Conservation (phyloP, 1,140 invertebrate genomes). For the Neodiprion lecontei region DNA sequence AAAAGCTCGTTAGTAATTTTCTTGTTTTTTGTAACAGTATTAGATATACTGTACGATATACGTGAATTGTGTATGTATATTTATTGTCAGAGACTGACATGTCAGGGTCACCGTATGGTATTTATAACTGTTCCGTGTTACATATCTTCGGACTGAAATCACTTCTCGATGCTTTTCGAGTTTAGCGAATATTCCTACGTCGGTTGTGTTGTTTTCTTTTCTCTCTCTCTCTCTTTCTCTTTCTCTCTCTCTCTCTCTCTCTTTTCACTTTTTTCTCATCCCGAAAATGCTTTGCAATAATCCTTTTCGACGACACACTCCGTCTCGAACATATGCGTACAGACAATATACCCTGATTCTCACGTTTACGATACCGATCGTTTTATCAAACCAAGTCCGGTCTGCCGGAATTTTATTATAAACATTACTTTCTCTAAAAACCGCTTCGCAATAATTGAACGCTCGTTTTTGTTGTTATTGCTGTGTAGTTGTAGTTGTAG, state of each 20-base stretch:
- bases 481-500: background rate
- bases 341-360: too few relatives aligned
- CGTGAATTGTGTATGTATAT: background rate
- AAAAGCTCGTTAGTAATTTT: background rate
- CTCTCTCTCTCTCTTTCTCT: background rate
- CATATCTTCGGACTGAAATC: background rate
- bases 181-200: background rate
- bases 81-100: background rate
- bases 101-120: background rate
- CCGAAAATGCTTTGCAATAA: slow-evolving; percentile 5
- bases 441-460: background rate
- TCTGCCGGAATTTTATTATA: background rate
- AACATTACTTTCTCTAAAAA: background rate
- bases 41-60: background rate
- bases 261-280: background rate
- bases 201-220: background rate
- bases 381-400: too few relatives aligned
- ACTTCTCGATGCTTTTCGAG: background rate
- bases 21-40: background rate
- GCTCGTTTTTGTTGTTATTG: background rate
- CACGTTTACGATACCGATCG: too few relatives aligned
- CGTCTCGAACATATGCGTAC: background rate
- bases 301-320: background rate
- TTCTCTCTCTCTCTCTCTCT: background rate
- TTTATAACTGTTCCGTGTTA: background rate